These are phyloP conservation scores for Octodon degus DNA, from an alignment of 2,113 vertebrate species.

Conservation along the genomic window DNA sequence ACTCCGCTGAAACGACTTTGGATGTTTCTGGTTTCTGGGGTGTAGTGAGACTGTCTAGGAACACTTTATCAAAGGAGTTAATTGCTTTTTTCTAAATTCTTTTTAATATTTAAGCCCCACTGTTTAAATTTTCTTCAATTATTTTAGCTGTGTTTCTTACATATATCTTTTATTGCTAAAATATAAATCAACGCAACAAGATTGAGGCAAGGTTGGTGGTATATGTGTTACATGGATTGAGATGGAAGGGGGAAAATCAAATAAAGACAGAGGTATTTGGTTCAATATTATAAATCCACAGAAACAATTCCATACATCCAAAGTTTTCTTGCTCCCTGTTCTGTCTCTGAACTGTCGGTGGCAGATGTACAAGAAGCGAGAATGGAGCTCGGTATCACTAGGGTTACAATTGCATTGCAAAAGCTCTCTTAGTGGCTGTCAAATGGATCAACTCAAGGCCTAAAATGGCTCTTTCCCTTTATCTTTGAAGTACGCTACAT, in stretches of 20 bases:
- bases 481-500: conserved; percentile 2
- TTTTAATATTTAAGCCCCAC: neutral
- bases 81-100: neutral
- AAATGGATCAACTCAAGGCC: neutral
- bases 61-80: neutral
- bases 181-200: neutral
- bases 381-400: neutral
- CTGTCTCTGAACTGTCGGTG: neutral
- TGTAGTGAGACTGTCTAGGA: neutral
- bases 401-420: neutral
- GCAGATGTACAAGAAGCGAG: neutral
- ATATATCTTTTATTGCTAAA: neutral
- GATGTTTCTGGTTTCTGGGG: neutral
- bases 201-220: neutral
- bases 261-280: neutral
- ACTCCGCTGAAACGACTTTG: neutral
- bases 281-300: neutral
- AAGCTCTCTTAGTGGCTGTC: neutral
- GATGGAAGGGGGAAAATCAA: neutral
- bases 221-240: no score
- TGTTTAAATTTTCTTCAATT: conserved; percentile 8
- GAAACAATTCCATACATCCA: neutral
- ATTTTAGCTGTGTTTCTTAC: neutral
- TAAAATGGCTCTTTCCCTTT: conserved; percentile 24
- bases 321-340: neutral